Base-by-base conservation (phyloP, 2,888 invertebrate species). In the Nasonovia ribisnigri region DNA sequence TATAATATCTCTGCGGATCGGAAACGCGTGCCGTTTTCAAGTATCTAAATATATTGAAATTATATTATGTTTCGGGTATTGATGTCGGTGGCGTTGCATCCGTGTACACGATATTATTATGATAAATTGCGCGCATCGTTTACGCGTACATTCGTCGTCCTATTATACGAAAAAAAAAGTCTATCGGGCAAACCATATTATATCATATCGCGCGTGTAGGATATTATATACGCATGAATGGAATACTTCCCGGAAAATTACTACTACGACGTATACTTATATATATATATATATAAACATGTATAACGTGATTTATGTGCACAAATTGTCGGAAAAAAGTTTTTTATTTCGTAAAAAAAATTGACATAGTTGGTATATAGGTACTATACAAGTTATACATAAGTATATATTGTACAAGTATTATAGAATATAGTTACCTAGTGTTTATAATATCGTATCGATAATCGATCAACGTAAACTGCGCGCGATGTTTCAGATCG, bases 381-480 rank as follows among this genome's bases (percentile, higher is more conserved):
- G 60, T 60, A 60, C 16, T 20, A 36, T 77, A 20, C 36, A 1
- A 77, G 29, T 5, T 86, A 86, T 36, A 36, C 10, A 36, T 84
- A 42, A 36, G 42, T 84, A 43, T 84, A 46, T 43, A 84, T 4
- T 6, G 3, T 46, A 84, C 36, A 36, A 8, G 84, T 84, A 43
- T 77, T 77, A 51, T 24, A 6, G 29, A 43, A 11, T 77, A 48
- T n/a, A 2, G 26, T 60, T 43, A 16, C 16, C 42, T 42, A 29
- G 54, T 29, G 88, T 43, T 43, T 60, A 43, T 86, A 67, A 60
- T 90, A 92, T 51, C 13, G 16, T 46, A 67, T 92, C 67, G 87
- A 67, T 67, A 92, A 92, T 92, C 92, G 92, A 92, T 92, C 92
- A 51, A 92, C 87, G 48, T 60, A 46, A 20, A 54, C 91, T 26